Percentiles rank a stretch among this genome's conserved stretches.
Conservation (phyloP, 1,140 invertebrate genomes). For the Caenorhabditis tropicalis region DNA sequence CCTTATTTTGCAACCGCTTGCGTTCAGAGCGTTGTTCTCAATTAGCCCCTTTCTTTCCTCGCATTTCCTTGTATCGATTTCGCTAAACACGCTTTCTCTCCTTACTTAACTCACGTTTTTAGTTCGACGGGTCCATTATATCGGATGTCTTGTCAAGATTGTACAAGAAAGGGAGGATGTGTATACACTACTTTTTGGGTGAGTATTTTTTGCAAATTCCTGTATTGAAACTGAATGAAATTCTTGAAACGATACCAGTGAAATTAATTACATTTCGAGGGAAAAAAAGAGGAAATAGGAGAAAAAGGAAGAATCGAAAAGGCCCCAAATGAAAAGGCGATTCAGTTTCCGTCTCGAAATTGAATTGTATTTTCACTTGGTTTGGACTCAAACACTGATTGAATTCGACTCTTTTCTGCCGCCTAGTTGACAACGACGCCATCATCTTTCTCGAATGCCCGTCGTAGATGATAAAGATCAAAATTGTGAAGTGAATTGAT, state of each 20-base stretch:
- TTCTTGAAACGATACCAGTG: background rate
- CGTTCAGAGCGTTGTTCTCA: background rate
- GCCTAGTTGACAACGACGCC: background rate
- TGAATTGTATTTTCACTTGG: constrained; percentile 10
- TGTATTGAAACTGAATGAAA: background rate
- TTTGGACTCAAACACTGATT: constrained; percentile 28
- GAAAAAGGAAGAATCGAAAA: constrained; percentile 13
- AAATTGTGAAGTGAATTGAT: constrained; percentile 27
- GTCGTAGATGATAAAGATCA: constrained; percentile 21
- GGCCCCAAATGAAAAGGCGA: constrained; percentile 23
- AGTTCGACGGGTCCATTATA: constrained; percentile 1
- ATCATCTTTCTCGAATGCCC: constrained; percentile 16
- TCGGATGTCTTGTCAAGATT: constrained; percentile 28
- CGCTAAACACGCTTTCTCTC: background rate
- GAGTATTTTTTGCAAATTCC: background rate
- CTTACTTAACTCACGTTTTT: background rate
- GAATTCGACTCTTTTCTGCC: constrained; percentile 27
- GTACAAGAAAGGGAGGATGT: constrained; percentile 35
- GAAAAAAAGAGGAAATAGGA: background rate
- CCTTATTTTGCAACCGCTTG: background rate
- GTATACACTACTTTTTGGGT: constrained; percentile 38
- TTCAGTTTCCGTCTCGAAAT: constrained; percentile 30
- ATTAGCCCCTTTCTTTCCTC: background rate
- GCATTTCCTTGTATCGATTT: background rate
- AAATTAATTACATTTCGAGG: background rate